Conservation (phyloP, 2,888 invertebrate species). For the Drosophila histrio region DNA sequence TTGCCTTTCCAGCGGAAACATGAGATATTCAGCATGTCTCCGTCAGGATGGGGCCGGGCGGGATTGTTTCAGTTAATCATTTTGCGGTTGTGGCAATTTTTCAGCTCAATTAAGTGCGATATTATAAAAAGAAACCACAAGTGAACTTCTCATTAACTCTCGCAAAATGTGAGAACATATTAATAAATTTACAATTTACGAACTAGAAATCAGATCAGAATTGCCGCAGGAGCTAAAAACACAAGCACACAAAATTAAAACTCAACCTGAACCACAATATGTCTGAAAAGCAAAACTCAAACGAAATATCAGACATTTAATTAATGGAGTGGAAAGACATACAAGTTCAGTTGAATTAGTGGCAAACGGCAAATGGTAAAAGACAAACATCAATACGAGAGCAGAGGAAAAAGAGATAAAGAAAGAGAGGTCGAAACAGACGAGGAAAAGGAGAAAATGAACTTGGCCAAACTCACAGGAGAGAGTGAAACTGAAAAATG, state of each 20-base stretch:
- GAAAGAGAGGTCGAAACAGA: slow-evolving; percentile 15
- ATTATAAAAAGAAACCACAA: slow-evolving; percentile 25
- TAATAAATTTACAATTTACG: slow-evolving; percentile 32
- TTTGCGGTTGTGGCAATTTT: slow-evolving; percentile 39
- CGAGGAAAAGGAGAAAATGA: slow-evolving; percentile 13
- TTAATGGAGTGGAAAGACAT: slow-evolving; percentile 68
- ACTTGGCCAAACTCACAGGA: slow-evolving; percentile 16
- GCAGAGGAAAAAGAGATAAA: slow-evolving; percentile 5
- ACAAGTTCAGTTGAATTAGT: slow-evolving; percentile 46
- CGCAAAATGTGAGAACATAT: slow-evolving; percentile 13
- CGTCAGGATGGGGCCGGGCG: neutral
- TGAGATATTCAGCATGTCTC: slow-evolving; percentile 24
- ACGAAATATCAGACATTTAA: slow-evolving; percentile 44
- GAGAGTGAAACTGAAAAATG: neutral
- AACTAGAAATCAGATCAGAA: neutral
- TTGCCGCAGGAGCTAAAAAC: slow-evolving; percentile 12
- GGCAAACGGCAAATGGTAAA: slow-evolving; percentile 46
- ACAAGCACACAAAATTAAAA: slow-evolving; percentile 42
- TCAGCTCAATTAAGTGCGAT: slow-evolving; percentile 54
- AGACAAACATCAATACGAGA: slow-evolving; percentile 55
- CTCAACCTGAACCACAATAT: slow-evolving; percentile 24
- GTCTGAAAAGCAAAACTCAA: slow-evolving; percentile 31
- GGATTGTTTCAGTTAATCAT: slow-evolving; percentile 59
- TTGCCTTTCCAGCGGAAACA: slow-evolving; percentile 41
- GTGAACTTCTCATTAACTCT: slow-evolving; percentile 7